Evolutionary conservation across 1,140 invertebrate genomes (phyloP), one percentile per base, ranked within the genome.

Genomic region (Platorchestia sp.): DNA sequence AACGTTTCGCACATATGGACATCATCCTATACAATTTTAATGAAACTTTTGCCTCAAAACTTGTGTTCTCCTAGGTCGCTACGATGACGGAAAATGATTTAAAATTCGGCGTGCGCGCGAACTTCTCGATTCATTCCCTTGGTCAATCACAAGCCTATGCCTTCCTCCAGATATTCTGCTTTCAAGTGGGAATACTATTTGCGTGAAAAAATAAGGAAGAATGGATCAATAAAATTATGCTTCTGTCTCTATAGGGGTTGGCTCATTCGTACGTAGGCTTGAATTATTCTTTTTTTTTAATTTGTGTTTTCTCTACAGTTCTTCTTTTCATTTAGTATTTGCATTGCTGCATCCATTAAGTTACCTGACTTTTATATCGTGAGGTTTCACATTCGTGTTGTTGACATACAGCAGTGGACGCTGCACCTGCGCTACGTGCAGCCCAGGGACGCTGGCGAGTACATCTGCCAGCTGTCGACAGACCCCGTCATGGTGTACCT

Each of bases 401-500:
- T 14, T 14, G 59, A 22, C 59, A 27, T 36, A n/a, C 45, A 95
- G 95, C 97, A 97, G 95, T 97, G 97, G 97, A 97, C 96, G 93
- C 96, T 97, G n/a, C 95, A 97, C 53, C 97, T 97, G n/a, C 95
- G 97, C 42, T 97, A 97, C 90, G 97, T 97, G 5, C 96, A 97
- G 95, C 47, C 95, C 0, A 90, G 93, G 44, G 97, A 97, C 91
- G 96, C 96, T 3, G 97, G 97, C 3, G 96, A 96, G 36, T 97
- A 97, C 95, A 97, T 97, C 93, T 97, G 97, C 95, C 97, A 97
- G 96, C 96, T 97, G 95, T 97, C 96, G 95, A 97, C 97, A 44
- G 93, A 96, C 44, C 96, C 96, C n/a, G 95, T 95, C n/a, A 96
- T 96, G 96, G 97, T 96, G 86, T 95, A 96, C 41, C 44, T 95